Conservation (phyloP, 2,113 vertebrate genomes). For the Glaucidium brasilianum region DNA sequence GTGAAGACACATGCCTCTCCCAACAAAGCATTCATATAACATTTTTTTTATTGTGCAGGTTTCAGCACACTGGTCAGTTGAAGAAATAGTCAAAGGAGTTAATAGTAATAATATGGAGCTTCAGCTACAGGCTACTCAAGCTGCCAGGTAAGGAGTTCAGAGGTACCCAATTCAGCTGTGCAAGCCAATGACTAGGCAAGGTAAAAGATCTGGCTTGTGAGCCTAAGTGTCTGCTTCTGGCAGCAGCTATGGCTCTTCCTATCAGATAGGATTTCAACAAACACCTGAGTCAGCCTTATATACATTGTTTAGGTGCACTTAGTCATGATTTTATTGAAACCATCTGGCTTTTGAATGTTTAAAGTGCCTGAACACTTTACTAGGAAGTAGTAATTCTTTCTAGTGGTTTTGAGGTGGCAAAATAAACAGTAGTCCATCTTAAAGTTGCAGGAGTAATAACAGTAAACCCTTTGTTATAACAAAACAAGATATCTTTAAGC, state of each 20-base stretch:
- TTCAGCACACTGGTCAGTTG: conserved; percentile 83
- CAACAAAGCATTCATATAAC: background rate
- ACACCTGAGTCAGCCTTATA: background rate
- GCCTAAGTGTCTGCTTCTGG: background rate
- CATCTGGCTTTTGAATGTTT: background rate
- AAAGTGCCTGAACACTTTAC: background rate
- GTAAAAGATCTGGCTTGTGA: background rate
- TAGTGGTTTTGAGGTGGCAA: background rate
- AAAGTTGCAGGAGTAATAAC: background rate
- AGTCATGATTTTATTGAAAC: background rate
- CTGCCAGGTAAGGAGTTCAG: conserved; percentile 80
- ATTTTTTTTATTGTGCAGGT: conserved; percentile 61
- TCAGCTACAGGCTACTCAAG: conserved; percentile 89
- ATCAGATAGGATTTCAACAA: background rate
- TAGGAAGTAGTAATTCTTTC: background rate
- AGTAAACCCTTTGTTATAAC: background rate
- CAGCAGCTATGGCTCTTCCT: background rate
- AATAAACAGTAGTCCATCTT: background rate
- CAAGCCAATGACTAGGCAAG: background rate
- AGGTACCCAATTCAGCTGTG: background rate
- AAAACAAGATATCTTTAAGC: background rate
- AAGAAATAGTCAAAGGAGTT: conserved; percentile 85
- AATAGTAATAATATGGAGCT: conserved; percentile 76
- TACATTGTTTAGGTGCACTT: background rate
- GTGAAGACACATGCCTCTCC: fast-evolving